These are phyloP conservation scores for Petrocephalus zakoni DNA, from an alignment of 2,113 vertebrate genomes.

Conservation along the genomic window DNA sequence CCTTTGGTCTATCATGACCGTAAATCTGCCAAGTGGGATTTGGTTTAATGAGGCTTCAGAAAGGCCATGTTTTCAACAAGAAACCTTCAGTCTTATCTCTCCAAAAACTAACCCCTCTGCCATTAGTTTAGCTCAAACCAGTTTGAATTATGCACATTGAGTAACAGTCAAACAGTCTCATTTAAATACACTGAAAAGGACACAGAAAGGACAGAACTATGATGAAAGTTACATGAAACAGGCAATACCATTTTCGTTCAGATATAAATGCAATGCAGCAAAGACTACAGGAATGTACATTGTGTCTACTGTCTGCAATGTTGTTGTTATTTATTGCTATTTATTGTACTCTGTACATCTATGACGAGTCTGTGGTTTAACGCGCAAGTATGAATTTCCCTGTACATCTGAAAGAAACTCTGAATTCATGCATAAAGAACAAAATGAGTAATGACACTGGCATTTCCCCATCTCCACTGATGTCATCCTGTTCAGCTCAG, in stretches of 20 bases:
- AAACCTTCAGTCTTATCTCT: not conserved
- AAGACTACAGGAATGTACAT: not conserved
- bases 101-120: not conserved
- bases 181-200: not conserved
- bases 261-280: not conserved
- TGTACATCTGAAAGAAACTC: not conserved
- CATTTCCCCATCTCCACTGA: not conserved
- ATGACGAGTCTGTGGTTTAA: not conserved
- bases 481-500: not conserved
- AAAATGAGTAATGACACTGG: not conserved
- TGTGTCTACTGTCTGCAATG: not conserved
- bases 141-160: not conserved
- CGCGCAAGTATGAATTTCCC: not conserved
- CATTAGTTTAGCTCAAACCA: not conserved
- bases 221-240: not conserved
- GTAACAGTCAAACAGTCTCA: not conserved
- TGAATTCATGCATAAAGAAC: not conserved
- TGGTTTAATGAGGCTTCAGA: not conserved
- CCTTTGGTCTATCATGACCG: not conserved
- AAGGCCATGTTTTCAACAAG: not conserved
- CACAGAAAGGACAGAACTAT: not conserved
- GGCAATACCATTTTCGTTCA: not conserved
- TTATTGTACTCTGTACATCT: not conserved
- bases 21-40: not conserved
- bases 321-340: not conserved